phyloP scores from a whole-genome alignment of 2,888 invertebrate species.

The Scaeva pyrastri region DNA sequence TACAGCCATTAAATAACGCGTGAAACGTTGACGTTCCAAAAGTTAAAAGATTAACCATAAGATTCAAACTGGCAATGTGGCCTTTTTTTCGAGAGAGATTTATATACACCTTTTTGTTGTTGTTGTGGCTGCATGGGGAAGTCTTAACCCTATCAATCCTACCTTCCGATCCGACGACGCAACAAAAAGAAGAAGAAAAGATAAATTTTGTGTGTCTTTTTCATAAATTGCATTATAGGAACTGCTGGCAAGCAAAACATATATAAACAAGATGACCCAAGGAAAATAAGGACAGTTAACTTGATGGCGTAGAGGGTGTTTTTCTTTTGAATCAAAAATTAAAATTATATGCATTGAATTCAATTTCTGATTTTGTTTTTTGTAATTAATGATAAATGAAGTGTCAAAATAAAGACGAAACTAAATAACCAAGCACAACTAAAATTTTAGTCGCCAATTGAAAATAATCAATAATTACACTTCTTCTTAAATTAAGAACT shows the following conservation, averaged over 20 bases:
- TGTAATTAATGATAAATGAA: too few relatives aligned
- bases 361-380: too few relatives aligned
- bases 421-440: too few relatives aligned
- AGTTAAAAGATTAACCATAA: slow-evolving; percentile 30
- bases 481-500: too few relatives aligned
- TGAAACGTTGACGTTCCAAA: slow-evolving; percentile 30
- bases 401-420: too few relatives aligned
- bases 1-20: slow-evolving; percentile 34
- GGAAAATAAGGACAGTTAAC: neutral
- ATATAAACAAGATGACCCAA: slow-evolving; percentile 9
- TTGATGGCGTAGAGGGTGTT: neutral
- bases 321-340: neutral
- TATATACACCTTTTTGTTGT: neutral
- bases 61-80: neutral
- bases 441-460: too few relatives aligned
- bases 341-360: too few relatives aligned
- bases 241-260: slow-evolving; percentile 1
- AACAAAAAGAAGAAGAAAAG: neutral
- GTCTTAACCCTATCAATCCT: neutral
- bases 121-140: neutral
- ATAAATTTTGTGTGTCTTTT: slow-evolving; percentile 46
- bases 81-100: neutral
- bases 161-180: neutral
- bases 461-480: too few relatives aligned
- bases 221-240: slow-evolving; percentile 52